phyloP scores from a whole-genome alignment of 2,113 vertebrate genomes.

The Chloroceryle aenea region DNA sequence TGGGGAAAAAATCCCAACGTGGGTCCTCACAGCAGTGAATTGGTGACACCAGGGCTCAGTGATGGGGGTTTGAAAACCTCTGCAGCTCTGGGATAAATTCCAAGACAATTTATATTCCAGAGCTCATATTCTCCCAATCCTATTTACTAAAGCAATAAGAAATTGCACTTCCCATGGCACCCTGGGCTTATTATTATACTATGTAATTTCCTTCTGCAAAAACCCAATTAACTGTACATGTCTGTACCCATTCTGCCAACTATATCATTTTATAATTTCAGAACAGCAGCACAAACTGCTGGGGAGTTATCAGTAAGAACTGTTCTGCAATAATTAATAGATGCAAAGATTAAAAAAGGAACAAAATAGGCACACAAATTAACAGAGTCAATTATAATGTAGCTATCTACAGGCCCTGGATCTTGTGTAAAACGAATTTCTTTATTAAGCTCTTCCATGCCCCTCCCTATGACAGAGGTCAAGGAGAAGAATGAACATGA shows the following conservation, averaged over 20 bases:
- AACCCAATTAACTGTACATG: slow-evolving; percentile 54
- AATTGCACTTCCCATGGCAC: slow-evolving; percentile 21
- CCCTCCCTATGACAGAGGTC: not conserved
- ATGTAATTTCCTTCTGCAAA: slow-evolving; percentile 45
- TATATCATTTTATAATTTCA: slow-evolving; percentile 31
- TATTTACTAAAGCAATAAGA: slow-evolving; percentile 33
- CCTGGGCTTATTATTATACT: slow-evolving; percentile 13
- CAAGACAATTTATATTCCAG: not conserved
- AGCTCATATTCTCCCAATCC: not conserved
- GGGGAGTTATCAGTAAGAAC: slow-evolving; percentile 12
- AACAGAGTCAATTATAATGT: slow-evolving; percentile 10
- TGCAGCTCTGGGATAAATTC: not conserved
- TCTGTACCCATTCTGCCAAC: slow-evolving; percentile 46
- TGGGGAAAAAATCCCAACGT: not conserved
- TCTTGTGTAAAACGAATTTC: not conserved
- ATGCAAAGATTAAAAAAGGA: slow-evolving; percentile 9
- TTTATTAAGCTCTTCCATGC: not conserved
- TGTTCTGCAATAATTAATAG: slow-evolving; percentile 56
- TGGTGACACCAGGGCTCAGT: not conserved
- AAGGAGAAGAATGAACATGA: not conserved
- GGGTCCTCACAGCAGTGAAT: not conserved
- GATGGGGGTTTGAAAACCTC: not conserved
- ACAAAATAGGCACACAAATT: slow-evolving; percentile 22
- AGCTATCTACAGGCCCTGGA: not conserved
- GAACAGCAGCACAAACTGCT: slow-evolving; percentile 4